Base-by-base conservation (phyloP, 2,113 vertebrate genomes). In the Geococcyx californianus region DNA sequence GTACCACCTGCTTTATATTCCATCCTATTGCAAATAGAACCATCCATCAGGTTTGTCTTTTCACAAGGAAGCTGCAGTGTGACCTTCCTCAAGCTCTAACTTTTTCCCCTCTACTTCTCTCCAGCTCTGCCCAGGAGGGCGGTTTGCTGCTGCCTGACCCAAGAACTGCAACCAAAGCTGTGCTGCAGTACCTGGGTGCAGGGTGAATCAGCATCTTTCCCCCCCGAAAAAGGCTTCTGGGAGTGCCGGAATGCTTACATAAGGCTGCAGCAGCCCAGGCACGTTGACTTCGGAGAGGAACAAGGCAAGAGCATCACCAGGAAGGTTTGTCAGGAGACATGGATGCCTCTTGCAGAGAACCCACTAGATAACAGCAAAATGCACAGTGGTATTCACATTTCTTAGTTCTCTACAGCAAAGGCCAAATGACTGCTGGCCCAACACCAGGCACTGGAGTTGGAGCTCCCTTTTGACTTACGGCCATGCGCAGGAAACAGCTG, bases 141-240 rank as follows among this genome's bases (percentile, higher is more conserved):
- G 34, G 16, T 24, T 45, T 38, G 52, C 80, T 62, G 47, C 80
- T 91, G 72, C 60, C 63, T 3, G 2, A 73, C 66, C 63, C 0
- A 0, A 91, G 90, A 72, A 60, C 68, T 85, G 60, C 87, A 94
- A 68, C 70, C 2, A 4, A 88, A 84, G 54, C 55, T 4, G 4
- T 1, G 23, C 66, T 81, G 90, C 74, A 87, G 84, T 79, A 60
- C 87, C 77, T 72, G 55, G 31, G 38, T 67, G 93, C 60, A 78
- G 66, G 83, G 93, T 93, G 93, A 95, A 94, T 94, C 95, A 94
- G 95, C 95, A 92, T 47, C 92, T 95, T 91, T 51, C 3, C 75
- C 62, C 56, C 59, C 56, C 51, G 2, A 13, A 18, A 73, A 79
- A 40, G 14, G 42, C 83, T 86, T 45, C 78, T 77, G 69, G 84